phyloP scores from a whole-genome alignment of 1,140 invertebrate genomes.

The Trachymyrmex cornetzi region DNA sequence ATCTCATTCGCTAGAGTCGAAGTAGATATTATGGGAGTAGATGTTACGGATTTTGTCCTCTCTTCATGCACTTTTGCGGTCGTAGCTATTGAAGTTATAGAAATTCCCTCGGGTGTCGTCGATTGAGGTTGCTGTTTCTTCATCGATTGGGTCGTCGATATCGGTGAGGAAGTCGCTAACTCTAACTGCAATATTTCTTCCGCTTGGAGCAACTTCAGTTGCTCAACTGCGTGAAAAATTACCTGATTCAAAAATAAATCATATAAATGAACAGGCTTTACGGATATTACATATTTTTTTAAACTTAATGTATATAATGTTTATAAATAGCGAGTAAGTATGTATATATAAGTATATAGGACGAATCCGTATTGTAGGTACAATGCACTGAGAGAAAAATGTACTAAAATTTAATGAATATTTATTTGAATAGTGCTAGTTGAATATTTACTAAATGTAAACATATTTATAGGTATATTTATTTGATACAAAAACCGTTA shows the following conservation, averaged over 20 bases:
- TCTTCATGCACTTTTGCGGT: slow-evolving; percentile 61
- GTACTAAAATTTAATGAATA: too few relatives aligned
- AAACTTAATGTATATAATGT: not conserved
- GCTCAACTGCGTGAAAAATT: slow-evolving; percentile 83
- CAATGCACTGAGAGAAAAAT: too few relatives aligned
- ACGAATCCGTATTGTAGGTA: not conserved
- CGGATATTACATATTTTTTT: not conserved
- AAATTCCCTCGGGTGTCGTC: slow-evolving; percentile 11
- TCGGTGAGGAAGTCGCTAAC: not conserved
- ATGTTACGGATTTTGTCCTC: not conserved
- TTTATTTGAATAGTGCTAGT: too few relatives aligned
- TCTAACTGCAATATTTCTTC: slow-evolving; percentile 69
- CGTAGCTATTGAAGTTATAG: slow-evolving; percentile 49
- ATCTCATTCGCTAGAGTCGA: not conserved
- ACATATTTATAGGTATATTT: too few relatives aligned
- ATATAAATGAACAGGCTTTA: not conserved
- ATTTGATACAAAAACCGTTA: too few relatives aligned
- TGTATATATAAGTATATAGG: not conserved
- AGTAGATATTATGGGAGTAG: not conserved
- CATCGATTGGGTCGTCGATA: slow-evolving; percentile 25
- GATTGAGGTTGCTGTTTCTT: slow-evolving; percentile 51
- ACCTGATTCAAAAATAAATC: slow-evolving; percentile 72
- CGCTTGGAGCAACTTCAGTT: slow-evolving; percentile 76
- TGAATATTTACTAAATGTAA: too few relatives aligned
- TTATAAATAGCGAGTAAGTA: not conserved